These are phyloP conservation scores for Erebia epiphron DNA, from an alignment of 2,888 invertebrate genomes.

Conservation along the genomic window DNA sequence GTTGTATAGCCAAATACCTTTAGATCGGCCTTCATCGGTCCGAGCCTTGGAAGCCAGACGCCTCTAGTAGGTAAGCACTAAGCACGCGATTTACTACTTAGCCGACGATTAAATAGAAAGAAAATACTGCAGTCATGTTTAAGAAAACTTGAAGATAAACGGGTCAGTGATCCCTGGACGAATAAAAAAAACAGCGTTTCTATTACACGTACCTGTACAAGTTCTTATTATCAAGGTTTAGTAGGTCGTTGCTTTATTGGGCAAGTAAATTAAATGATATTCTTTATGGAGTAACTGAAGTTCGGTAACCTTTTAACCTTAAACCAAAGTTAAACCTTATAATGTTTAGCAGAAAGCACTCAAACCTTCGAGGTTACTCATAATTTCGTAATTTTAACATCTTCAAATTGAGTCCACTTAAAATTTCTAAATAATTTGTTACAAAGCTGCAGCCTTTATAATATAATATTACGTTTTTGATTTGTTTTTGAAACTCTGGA, in stretches of 20 bases:
- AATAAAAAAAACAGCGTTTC: neutral
- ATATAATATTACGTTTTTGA: no score
- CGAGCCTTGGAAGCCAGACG: slow-evolving; percentile 33
- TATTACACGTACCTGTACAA: neutral
- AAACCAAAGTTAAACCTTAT: slow-evolving; percentile 17
- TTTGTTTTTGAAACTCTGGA: no score
- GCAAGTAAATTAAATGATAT: neutral
- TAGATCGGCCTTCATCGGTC: slow-evolving; percentile 27
- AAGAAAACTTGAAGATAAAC: slow-evolving; percentile 32
- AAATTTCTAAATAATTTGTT: neutral
- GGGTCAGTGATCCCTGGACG: slow-evolving; percentile 16
- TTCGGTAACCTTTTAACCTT: slow-evolving; percentile 7
- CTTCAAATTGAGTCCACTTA: neutral
- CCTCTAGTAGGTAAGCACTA: slow-evolving; percentile 23
- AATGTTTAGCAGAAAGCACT: slow-evolving; percentile 17
- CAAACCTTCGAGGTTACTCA: slow-evolving; percentile 21
- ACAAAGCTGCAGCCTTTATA: no score
- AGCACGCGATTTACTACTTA: slow-evolving; percentile 41
- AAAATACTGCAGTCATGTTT: slow-evolving; percentile 29
- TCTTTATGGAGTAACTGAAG: slow-evolving; percentile 6
- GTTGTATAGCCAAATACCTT: slow-evolving; percentile 6
- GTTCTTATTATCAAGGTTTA: neutral
- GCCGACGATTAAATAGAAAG: slow-evolving; percentile 34
- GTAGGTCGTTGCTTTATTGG: neutral
- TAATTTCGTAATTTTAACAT: slow-evolving; percentile 6